A percentile compares a stretch with the other conserved stretches of the same genome.
These are phyloP conservation scores for Nomada goodeniana DNA, from an alignment of 2,888 invertebrate species.

Conservation along the genomic window DNA sequence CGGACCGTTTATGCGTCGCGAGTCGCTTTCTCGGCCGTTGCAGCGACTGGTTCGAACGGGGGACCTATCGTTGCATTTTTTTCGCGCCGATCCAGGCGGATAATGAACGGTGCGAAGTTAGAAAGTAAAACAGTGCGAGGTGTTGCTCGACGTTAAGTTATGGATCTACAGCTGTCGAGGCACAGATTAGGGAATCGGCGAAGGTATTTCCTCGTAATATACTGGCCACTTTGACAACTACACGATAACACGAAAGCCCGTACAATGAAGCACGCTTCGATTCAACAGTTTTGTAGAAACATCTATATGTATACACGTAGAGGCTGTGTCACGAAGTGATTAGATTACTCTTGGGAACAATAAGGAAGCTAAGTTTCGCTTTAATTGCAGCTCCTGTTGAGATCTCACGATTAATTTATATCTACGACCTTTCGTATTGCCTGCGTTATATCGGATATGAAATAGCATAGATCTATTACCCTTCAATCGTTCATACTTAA, in stretches of 20 bases:
- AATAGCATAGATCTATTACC: too few relatives aligned
- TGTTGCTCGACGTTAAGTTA: not conserved
- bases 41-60: slow-evolving; percentile 14
- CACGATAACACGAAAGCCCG: not conserved
- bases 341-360: too few relatives aligned
- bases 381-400: too few relatives aligned
- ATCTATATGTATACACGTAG: too few relatives aligned
- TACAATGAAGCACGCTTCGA: not conserved
- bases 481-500: too few relatives aligned
- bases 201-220: slow-evolving; percentile 2
- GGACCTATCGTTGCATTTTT: slow-evolving; percentile 30
- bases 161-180: not conserved
- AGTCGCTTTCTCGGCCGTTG: slow-evolving; percentile 24
- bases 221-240: not conserved
- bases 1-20: slow-evolving; percentile 13
- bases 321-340: too few relatives aligned
- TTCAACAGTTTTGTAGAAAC: too few relatives aligned
- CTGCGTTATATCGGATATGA: too few relatives aligned
- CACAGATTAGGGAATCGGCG: not conserved
- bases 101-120: slow-evolving; percentile 43
- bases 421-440: too few relatives aligned
- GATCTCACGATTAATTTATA: too few relatives aligned
- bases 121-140: slow-evolving; percentile 31
- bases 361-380: too few relatives aligned
- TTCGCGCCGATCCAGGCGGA: not conserved